Evolutionary conservation across 2,888 invertebrate species (phyloP), one percentile per base, ranked within the genome.

Genomic region (Drosophila rellima): DNA sequence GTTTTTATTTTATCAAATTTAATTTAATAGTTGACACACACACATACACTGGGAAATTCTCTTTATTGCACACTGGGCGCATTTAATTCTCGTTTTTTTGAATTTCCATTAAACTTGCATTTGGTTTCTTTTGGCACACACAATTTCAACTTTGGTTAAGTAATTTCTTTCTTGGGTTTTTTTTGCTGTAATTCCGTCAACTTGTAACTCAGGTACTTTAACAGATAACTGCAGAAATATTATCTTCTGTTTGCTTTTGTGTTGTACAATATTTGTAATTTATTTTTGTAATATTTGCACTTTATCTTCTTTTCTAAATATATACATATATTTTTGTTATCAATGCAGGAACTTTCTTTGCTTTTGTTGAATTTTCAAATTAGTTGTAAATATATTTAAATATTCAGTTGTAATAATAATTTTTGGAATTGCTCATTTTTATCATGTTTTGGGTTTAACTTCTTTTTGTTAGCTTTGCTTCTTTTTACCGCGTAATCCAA

Each of bases 401-500:
- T 40, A 40, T 51, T 51, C 26, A 42, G 26, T 47, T 68, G 56
- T 86, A 73, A 70, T 35, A 67, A 70, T 68, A 82, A 75, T 82
- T 75, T 72, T 77, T 77, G 80, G 76, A 70, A 80, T 80, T 79
- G 40, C 48, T 56, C 44, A 35, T 57, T 52, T 39, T 39, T 29
- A n/a, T 56, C 42, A 52, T 50, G 64, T 59, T 66, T 64, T 56
- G 39, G 56, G 23, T 55, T 55, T 56, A 65, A 15, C 48, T 73
- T 56, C 55, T 65, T 54, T 11, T 63, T 55, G 69, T 64, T 47
- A 13, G 55, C 23, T 51, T 56, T 51, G 20, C 51, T 26, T 52
- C 29, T 33, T 63, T 79, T 80, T 71, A 68, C 80, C 90, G 90
- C 89, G 89, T 91, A 91, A 90, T 90, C 90, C 89, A 90, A 85